A percentile compares a stretch with the other conserved stretches of the same genome.
phyloP scores from a whole-genome alignment of 2,888 invertebrate species.

The Yponomeuta malinellus region DNA sequence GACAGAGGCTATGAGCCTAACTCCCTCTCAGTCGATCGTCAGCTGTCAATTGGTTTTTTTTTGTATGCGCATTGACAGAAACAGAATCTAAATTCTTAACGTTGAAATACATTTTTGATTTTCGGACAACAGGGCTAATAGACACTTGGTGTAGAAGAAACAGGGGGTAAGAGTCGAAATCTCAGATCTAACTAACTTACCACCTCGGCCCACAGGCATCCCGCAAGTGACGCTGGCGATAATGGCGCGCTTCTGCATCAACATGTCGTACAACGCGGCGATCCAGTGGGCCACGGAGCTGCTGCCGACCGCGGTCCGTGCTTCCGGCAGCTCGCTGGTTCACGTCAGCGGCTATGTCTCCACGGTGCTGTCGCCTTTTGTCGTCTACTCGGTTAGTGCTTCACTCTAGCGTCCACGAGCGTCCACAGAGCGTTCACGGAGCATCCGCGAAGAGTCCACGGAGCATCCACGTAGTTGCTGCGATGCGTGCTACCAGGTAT shows the following conservation, averaged over 20 bases:
- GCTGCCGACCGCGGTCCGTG: constrained; percentile 59
- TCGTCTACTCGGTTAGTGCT: constrained; percentile 55
- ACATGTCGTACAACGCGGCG: constrained; percentile 64
- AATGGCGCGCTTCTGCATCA: constrained; percentile 61
- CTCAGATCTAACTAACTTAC: background rate
- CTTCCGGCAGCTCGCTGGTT: constrained; percentile 57
- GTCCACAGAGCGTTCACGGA: no score
- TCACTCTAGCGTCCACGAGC: no score
- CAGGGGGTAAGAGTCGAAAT: background rate
- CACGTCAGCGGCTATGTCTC: constrained; percentile 63
- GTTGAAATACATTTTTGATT: no score
- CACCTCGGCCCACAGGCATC: constrained; percentile 33
- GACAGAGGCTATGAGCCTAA: no score
- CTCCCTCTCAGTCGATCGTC: no score
- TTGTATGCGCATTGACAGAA: no score
- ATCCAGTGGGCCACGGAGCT: constrained; percentile 67
- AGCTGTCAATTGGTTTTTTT: no score
- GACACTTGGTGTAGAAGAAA: no score
- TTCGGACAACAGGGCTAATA: no score
- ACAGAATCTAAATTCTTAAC: no score
- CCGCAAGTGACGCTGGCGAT: constrained; percentile 55
- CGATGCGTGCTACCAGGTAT: constrained; percentile 60
- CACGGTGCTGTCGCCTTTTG: constrained; percentile 55
- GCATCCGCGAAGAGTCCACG: no score
- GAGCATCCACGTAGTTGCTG: constrained; percentile 47